Base-by-base conservation (phyloP, 2,797 vertebrate genomes). In the Dendrocincla tyrannina region DNA sequence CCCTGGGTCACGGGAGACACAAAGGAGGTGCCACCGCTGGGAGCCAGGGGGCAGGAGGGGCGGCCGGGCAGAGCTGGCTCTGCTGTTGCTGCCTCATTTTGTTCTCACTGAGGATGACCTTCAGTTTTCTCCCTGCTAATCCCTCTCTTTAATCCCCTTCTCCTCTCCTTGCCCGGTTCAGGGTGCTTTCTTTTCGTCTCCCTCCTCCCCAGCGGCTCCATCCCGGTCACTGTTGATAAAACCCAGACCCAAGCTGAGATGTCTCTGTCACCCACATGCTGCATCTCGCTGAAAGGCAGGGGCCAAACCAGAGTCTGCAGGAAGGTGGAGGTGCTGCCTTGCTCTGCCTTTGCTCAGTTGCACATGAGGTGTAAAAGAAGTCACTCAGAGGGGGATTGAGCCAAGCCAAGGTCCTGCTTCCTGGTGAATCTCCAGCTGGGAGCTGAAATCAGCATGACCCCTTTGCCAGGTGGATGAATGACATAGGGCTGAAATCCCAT, bases 1-100 rank as follows among this genome's bases (percentile, higher is more conserved):
- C 98, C 98, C 98, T 93, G 98, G 98, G 98, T 99, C 98, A 99
- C 91, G 42, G 97, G 98, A 98, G 98, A 98, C 98, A 98, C 98
- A 98, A 98, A 98, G 98, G 98, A 98, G 97, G 95, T 98, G 98
- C 98, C 85, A 72, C 98, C n/a, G 91, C 96, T 87, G 98, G 98
- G 98, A 98, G 98, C 98, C 77, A 13, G 37, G 97, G 96, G 83
- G 63, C 35, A 49, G 87, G 46, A 10, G 8, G 67, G 68, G 59
- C 2, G 4, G 76, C 49, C 0, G 1, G 67, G 72, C 73, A 81
- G 94, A 96, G 95, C 78, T 12, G 7, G 96, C 96, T 96, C 88
- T 77, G 41, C 94, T 93, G 89, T 95, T 85, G 90, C 97, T 96
- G 97, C 97, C 97, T 97, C 95, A 14, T 67, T 95, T 95, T 93